These are phyloP conservation scores for Cylloceria caligata DNA, from an alignment of 2,888 invertebrate genomes.

Conservation along the genomic window DNA sequence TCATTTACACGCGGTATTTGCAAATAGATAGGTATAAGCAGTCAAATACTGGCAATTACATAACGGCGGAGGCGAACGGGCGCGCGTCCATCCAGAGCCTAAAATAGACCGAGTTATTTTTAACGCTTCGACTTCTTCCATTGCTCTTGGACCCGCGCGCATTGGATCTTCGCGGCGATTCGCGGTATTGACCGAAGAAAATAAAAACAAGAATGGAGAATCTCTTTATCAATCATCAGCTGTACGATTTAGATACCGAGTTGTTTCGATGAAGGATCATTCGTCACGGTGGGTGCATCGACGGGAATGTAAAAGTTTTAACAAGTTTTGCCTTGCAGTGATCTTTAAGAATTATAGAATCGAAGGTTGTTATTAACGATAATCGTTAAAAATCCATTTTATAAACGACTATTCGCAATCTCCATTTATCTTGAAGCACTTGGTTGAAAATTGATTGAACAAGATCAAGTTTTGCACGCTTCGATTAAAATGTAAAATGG, in stretches of 20 bases:
- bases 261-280: slow-evolving; percentile 25
- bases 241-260: slow-evolving; percentile 4
- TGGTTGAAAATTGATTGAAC: too few species aligned
- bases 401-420: too few species aligned
- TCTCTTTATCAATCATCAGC: slow-evolving; percentile 66
- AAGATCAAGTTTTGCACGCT: background rate
- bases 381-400: too few species aligned
- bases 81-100: slow-evolving; percentile 83
- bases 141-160: slow-evolving; percentile 75
- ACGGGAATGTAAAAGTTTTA: slow-evolving; percentile 3
- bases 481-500: slow-evolving; percentile 5
- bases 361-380: background rate
- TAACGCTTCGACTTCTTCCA: slow-evolving; percentile 81
- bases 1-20: background rate
- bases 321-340: background rate
- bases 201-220: slow-evolving; percentile 49
- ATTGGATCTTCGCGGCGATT: slow-evolving; percentile 67
- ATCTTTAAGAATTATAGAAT: background rate
- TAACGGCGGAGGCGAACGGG: slow-evolving; percentile 78
- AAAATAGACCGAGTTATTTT: slow-evolving; percentile 84
- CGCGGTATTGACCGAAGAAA: slow-evolving; percentile 56
- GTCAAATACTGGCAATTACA: slow-evolving; percentile 81
- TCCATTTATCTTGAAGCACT: too few species aligned
- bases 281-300: slow-evolving; percentile 35
- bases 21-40: slow-evolving; percentile 69